Conservation (phyloP, 2,888 invertebrate species). For the Drosophila paucipuncta region DNA sequence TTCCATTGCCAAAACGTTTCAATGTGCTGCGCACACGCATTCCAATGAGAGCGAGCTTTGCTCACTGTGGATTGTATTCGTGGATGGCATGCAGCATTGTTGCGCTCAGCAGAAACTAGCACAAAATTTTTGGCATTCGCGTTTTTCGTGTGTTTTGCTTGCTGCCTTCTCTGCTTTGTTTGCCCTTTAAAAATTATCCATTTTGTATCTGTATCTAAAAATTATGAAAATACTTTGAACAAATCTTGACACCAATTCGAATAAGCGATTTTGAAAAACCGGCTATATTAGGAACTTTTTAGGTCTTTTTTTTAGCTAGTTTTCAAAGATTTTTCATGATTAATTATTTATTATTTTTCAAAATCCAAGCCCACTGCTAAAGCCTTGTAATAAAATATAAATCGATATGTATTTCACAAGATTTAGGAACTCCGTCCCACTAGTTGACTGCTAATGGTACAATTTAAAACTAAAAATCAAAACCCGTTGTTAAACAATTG, state of each 20-base stretch:
- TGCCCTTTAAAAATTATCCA: neutral
- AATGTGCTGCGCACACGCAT: conserved; percentile 44
- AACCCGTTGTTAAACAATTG: neutral
- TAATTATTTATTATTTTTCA: neutral
- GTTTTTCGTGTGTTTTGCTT: conserved; percentile 19
- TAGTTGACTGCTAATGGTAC: neutral
- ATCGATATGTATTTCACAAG: neutral
- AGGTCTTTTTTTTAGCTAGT: accelerated
- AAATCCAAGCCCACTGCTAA: neutral
- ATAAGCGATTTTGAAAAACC: neutral
- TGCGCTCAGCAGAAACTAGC: conserved; percentile 49
- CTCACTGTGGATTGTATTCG: conserved; percentile 36
- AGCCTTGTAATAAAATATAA: neutral
- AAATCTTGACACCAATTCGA: neutral
- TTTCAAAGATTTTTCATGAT: neutral
- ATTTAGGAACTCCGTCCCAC: neutral
- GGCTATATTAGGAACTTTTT: neutral
- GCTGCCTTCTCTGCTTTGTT: conserved; percentile 2
- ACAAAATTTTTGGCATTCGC: conserved; percentile 50
- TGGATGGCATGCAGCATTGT: conserved; percentile 49
- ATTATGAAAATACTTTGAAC: neutral
- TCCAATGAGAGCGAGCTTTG: conserved; percentile 48
- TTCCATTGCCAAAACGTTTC: conserved; percentile 41
- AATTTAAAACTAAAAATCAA: neutral
- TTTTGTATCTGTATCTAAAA: neutral